Percentiles rank a stretch among this genome's conserved stretches.
These are phyloP conservation scores for Danio choprae DNA, from an alignment of 2,797 vertebrate species.

Conservation along the genomic window DNA sequence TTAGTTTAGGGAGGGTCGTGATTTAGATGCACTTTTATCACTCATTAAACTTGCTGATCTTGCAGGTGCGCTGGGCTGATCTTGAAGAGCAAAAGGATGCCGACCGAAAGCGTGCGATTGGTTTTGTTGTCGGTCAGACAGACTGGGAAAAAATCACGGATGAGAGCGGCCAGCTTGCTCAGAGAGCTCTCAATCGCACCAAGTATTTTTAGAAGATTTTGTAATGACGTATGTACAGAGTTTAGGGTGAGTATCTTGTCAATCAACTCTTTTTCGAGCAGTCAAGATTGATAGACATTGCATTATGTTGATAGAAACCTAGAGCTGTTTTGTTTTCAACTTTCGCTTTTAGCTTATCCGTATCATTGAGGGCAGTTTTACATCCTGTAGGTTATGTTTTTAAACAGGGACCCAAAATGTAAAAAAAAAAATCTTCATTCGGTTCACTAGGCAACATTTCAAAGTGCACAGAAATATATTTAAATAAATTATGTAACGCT, in stretches of 20 bases:
- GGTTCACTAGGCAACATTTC: too few species aligned
- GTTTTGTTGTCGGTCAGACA: conserved; percentile 98
- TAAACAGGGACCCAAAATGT: too few species aligned
- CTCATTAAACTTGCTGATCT: conserved; percentile 35
- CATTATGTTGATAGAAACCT: neutral
- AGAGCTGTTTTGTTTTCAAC: neutral
- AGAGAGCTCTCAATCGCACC: conserved; percentile 97
- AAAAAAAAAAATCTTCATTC: too few species aligned
- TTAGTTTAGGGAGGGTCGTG: neutral
- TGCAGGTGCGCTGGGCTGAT: conserved; percentile 97
- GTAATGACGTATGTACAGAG: conserved; percentile 25
- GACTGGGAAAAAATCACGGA: conserved; percentile 99
- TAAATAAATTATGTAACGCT: too few species aligned
- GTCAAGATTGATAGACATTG: neutral
- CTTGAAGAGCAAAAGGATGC: conserved; percentile 98
- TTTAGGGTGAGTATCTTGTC: conserved; percentile 31
- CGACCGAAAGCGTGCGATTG: conserved; percentile 96
- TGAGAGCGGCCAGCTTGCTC: conserved; percentile 95
- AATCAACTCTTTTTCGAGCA: neutral
- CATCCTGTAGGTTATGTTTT: too few species aligned
- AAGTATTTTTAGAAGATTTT: conserved; percentile 92
- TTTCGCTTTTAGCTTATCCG: neutral
- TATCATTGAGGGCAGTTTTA: too few species aligned
- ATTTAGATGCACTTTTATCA: neutral
- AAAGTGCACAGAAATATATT: too few species aligned